phyloP scores from a whole-genome alignment of 2,797 vertebrate genomes.

The Aeoliscus strigatus region DNA sequence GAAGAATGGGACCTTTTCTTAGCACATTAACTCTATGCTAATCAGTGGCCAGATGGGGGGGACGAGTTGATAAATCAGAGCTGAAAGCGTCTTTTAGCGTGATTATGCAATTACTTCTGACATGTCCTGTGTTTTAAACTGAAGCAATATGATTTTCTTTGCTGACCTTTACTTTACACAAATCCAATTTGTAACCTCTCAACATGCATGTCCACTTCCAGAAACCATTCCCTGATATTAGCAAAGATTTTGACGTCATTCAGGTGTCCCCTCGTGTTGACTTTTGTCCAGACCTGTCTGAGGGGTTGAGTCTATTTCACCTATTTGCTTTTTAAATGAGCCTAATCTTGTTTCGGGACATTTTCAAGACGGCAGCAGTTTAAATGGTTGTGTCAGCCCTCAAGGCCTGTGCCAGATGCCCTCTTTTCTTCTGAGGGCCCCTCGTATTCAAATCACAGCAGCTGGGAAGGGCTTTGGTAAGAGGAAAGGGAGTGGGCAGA shows the following conservation, averaged over 20 bases:
- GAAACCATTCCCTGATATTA: neutral
- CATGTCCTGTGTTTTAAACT: conserved; percentile 13
- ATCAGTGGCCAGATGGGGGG: conserved; percentile 40
- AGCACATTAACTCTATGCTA: conserved; percentile 39
- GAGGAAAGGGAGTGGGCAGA: conserved; percentile 46
- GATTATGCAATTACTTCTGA: conserved; percentile 24
- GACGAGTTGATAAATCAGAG: conserved; percentile 35
- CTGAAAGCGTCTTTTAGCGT: conserved; percentile 25
- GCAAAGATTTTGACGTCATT: conserved; percentile 5
- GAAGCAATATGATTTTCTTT: conserved; percentile 23
- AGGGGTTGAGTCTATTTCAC: conserved; percentile 33
- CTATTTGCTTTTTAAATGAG: conserved; percentile 33
- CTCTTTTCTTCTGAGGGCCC: conserved; percentile 66
- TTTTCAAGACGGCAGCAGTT: conserved; percentile 54
- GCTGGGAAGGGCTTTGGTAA: conserved; percentile 68
- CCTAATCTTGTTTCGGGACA: conserved; percentile 54
- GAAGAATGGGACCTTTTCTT: conserved; percentile 7
- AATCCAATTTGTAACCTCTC: conserved; percentile 9
- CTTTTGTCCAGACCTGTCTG: conserved; percentile 31
- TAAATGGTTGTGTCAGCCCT: conserved; percentile 35
- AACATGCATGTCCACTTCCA: conserved; percentile 2
- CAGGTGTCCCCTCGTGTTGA: conserved; percentile 21
- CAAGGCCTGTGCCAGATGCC: conserved; percentile 74
- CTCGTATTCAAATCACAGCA: conserved; percentile 71
- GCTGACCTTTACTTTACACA: conserved; percentile 9